A percentile compares a stretch with the other conserved stretches of the same genome.
Conservation (phyloP, 2,113 vertebrate species). For the Eublepharis macularius region DNA sequence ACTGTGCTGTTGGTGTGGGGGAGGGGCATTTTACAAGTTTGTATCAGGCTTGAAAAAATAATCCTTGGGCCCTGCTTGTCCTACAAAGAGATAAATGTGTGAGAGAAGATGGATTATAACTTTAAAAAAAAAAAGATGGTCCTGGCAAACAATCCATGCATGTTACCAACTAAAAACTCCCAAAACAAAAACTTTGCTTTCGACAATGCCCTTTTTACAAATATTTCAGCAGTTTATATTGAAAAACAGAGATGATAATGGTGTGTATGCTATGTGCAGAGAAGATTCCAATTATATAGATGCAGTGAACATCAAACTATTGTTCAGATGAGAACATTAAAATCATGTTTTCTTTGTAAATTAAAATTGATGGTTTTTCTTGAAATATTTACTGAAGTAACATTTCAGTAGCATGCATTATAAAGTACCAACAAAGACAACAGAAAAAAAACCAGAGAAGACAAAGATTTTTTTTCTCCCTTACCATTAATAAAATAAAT, state of each 20-base stretch:
- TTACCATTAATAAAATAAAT: constrained; percentile 7
- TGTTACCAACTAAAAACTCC: neutral
- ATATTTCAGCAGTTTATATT: neutral
- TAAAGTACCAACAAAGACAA: neutral
- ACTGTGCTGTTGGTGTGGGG: no score
- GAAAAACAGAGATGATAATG: neutral
- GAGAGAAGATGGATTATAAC: neutral
- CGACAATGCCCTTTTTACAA: neutral
- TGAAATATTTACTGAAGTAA: no score
- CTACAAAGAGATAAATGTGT: neutral
- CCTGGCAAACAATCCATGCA: neutral
- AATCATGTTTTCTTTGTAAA: neutral
- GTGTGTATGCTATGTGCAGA: no score
- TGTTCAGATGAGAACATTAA: neutral
- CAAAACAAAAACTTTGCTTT: neutral
- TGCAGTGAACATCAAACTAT: neutral
- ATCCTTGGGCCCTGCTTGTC: no score
- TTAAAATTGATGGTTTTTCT: no score
- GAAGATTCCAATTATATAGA: neutral
- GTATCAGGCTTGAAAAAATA: no score
- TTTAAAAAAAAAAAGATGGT: neutral
- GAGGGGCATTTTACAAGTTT: no score
- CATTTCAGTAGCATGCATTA: neutral
- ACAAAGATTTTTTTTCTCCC: rapidly evolving
- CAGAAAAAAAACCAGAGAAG: neutral